These are phyloP conservation scores for Peromyscus aztecus DNA, from an alignment of 2,797 vertebrate species.

Conservation along the genomic window DNA sequence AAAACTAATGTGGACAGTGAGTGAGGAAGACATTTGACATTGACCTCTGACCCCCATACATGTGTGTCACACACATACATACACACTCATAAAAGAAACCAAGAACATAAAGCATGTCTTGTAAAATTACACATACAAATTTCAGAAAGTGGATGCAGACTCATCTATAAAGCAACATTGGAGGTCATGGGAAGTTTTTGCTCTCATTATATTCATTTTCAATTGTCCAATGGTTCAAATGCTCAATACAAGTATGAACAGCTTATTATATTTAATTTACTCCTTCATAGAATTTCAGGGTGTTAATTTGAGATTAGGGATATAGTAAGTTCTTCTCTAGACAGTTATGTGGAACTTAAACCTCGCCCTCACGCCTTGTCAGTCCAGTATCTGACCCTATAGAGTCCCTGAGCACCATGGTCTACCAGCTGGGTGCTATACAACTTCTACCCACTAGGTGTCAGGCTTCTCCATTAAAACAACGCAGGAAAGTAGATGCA, in stretches of 20 bases:
- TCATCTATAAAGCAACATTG: background rate
- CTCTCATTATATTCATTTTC: background rate
- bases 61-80: background rate
- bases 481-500: background rate
- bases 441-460: slow-evolving; percentile 58
- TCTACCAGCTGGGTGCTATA: background rate
- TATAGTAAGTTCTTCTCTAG: background rate
- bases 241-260: background rate
- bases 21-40: background rate
- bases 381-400: background rate
- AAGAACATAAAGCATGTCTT: background rate
- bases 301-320: background rate
- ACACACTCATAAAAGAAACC: background rate
- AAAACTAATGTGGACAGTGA: background rate
- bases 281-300: background rate
- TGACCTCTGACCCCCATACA: background rate
- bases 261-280: background rate
- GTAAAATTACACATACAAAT: background rate
- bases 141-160: background rate
- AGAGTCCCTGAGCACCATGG: fast-evolving
- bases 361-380: background rate
- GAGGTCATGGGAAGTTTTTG: background rate
- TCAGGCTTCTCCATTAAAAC: slow-evolving; percentile 65
- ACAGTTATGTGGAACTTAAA: background rate
- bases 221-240: background rate